Conservation (phyloP, 2,888 invertebrate species). For the Hirtodrosophila histrioides region DNA sequence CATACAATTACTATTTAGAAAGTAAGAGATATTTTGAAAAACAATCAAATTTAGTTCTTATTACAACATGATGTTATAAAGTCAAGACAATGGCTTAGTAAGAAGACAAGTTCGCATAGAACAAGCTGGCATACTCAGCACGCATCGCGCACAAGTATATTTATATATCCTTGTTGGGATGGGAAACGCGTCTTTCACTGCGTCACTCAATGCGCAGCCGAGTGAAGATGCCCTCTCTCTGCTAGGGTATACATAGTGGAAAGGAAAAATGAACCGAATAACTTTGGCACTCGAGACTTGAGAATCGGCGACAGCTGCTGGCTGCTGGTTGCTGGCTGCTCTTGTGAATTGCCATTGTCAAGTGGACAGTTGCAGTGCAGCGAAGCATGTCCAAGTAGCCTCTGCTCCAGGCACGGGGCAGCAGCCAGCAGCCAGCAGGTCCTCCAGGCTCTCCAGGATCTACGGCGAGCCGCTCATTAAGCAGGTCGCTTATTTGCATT, state of each 20-base stretch:
- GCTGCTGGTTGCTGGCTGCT: constrained; percentile 16
- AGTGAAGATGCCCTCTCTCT: too few relatives aligned
- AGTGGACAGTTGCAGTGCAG: constrained; percentile 33
- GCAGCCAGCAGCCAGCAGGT: background rate
- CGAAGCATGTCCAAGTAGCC: constrained; percentile 33
- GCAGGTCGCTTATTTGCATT: constrained; percentile 46
- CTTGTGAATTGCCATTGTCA: constrained; percentile 37
- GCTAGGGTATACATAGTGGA: constrained; percentile 1
- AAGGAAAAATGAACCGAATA: constrained; percentile 22
- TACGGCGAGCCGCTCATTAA: constrained; percentile 31
- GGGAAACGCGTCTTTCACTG: too few relatives aligned
- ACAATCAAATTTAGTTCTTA: too few relatives aligned
- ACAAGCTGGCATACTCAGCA: too few relatives aligned
- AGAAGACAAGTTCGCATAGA: too few relatives aligned
- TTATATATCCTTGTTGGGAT: too few relatives aligned
- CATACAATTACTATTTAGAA: too few relatives aligned
- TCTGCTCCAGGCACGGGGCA: background rate
- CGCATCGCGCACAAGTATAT: too few relatives aligned
- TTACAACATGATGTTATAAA: too few relatives aligned
- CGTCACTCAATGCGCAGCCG: too few relatives aligned
- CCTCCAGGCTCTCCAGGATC: constrained; percentile 1
- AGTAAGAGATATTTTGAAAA: too few relatives aligned
- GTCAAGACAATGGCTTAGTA: too few relatives aligned
- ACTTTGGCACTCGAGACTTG: constrained; percentile 35
- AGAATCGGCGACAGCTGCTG: constrained; percentile 28